Base-by-base conservation (phyloP, 2,113 vertebrate genomes). In the Penelope pileata region DNA sequence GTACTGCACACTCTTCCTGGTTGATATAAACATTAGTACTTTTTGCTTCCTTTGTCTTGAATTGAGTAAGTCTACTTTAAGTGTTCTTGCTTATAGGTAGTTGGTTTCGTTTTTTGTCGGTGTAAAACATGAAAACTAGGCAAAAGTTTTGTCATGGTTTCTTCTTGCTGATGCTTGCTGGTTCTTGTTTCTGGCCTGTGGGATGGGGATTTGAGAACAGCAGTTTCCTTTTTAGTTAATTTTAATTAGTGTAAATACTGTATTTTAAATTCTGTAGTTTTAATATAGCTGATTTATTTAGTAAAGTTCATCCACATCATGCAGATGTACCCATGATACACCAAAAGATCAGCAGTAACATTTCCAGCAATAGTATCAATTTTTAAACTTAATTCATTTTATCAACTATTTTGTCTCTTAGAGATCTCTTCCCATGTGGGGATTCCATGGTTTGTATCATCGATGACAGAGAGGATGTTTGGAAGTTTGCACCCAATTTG, bases 371-470 rank as follows among this genome's bases (percentile, higher is more conserved):
- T 50, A 7, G 32, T n/a, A 13, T 77, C 17, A 7, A 29, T 58
- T 88, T 83, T 24, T 42, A 38, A 78, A 53, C 15, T 30, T 30
- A 5, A 29, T 74, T 73, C 3, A 63, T 78, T 50, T 62, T 86
- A 19, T n/a, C 16, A n/a, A 12, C 48, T 83, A 0, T 86, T 90
- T 86, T 96, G 40, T 42, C 82, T 87, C 91, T 21, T 96, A 99
- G 99, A 96, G 99, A 99, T 91, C 98, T 99, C 87, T 99, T 99
- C 91, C 99, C 99, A 2, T 99, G 99, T 75, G 99, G 99, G 2
- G 99, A 99, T 90, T 99, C 99, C 10, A 99, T 99, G 99, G 99
- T 99, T 86, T 99, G 99, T 96, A 99, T 99, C 62, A 99, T 99
- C 26, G 99, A 99, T 50, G 99, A 99, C n/a, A 98, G 99, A 68